Evolutionary conservation across 2,888 invertebrate genomes (phyloP), one percentile per base, ranked within the genome.

Genomic region (Drosophila putrida): DNA sequence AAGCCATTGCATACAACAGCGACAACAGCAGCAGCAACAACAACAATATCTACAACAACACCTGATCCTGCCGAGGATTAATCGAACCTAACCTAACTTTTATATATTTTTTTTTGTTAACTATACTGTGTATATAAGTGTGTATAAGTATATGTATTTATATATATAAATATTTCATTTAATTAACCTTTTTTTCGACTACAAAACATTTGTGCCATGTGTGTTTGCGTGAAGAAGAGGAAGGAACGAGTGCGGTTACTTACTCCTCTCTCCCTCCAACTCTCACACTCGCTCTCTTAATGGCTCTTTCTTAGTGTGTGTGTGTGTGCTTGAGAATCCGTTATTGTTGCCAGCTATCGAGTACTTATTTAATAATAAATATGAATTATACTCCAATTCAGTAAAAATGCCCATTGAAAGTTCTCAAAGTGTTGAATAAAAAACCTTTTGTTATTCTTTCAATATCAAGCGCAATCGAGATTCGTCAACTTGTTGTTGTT

Each of bases 191-290:
- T 36, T 75, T 41, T 53, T 50, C 31, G 36, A 11, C 28, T 46
- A 61, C 36, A 38, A 64, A 74, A 74, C 77, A 75, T 70, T 75
- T 70, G 73, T 69, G 70, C 36, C 62, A 75, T 65, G 71, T 71
- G 77, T 75, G 54, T 77, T 66, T 71, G 72, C 65, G 28, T 33
- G n/a, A 39, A 15, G 15, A 60, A 63, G 54, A 59, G 36, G 54
- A 53, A 60, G 59, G 63, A 73, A 15, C 50, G 33, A 41, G 43
- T 54, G 54, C 33, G 39, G 20, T 10, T 31, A 33, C 4, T 13
- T 33, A 11, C 11, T 47, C 4, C 15, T 25, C 46, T 6, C 47
- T 20, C 6, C 6, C 33, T 20, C 41, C 5, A 25, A n/a, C 33
- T 33, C 33, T 13, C 20, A 10, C 33, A 10, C n/a, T 25, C 33